Percentiles rank a stretch among this genome's conserved stretches.
Evolutionary conservation across 2,113 vertebrate species (phyloP).

Genomic region (Lipophrys pholis): DNA sequence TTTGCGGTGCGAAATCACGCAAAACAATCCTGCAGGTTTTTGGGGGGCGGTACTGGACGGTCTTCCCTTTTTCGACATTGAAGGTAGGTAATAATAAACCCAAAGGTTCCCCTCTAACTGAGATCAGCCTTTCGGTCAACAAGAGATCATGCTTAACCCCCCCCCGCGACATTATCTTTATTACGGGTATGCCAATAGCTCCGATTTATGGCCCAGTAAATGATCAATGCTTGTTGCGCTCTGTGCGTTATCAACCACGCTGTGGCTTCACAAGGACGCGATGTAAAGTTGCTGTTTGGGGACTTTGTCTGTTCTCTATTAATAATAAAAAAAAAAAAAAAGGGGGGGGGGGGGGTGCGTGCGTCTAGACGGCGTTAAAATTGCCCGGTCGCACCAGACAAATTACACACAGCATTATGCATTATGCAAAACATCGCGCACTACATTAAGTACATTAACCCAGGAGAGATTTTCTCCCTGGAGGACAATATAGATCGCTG

Average conservation of each 20-base stretch:
- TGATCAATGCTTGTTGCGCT: slow-evolving; percentile 66
- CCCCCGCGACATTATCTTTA: slow-evolving; percentile 63
- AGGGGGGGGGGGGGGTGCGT: slow-evolving; percentile 7
- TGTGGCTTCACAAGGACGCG: slow-evolving; percentile 27
- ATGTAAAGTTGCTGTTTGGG: slow-evolving; percentile 61
- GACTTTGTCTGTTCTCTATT: slow-evolving; percentile 54
- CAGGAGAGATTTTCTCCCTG: slow-evolving; percentile 2
- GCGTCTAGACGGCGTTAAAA: slow-evolving; percentile 73
- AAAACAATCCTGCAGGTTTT: slow-evolving; percentile 13
- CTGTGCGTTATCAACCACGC: slow-evolving; percentile 11
- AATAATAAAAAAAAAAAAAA: slow-evolving; percentile 18
- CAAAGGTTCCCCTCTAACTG: slow-evolving; percentile 34
- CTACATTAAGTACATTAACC: slow-evolving; percentile 57
- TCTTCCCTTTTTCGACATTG: slow-evolving; percentile 44
- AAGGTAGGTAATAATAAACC: slow-evolving; percentile 47
- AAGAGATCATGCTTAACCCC: slow-evolving; percentile 59
- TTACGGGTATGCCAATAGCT: slow-evolving; percentile 68
- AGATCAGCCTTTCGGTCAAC: slow-evolving; percentile 38
- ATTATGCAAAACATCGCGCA: slow-evolving; percentile 53
- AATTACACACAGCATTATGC: slow-evolving; percentile 50
- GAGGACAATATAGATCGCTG: slow-evolving; percentile 38
- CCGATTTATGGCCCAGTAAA: slow-evolving; percentile 59
- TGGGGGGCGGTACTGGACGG: slow-evolving; percentile 13
- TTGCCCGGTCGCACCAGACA: slow-evolving; percentile 41
- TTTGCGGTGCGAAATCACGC: slow-evolving; percentile 32